These are phyloP conservation scores for Coelopa frigida DNA, from an alignment of 1,140 invertebrate genomes.

Conservation along the genomic window DNA sequence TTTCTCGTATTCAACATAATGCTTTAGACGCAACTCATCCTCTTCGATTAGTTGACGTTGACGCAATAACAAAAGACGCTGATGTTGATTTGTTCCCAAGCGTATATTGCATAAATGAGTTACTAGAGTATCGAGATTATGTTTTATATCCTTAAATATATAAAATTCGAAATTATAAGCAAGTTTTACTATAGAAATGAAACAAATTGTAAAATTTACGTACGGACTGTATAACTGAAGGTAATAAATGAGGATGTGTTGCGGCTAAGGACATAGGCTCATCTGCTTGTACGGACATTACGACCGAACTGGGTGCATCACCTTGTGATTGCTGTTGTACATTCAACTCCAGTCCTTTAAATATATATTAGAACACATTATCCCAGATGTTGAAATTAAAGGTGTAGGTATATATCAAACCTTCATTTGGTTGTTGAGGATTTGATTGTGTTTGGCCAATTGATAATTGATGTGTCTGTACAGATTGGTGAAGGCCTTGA, in stretches of 20 bases:
- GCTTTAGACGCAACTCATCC: constrained; percentile 41
- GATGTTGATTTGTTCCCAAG: constrained; percentile 41
- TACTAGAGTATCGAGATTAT: constrained; percentile 40
- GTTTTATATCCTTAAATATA: constrained; percentile 36
- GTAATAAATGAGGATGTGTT: constrained; percentile 39
- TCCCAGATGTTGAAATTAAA: too few relatives aligned
- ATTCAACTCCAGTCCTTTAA: too few relatives aligned
- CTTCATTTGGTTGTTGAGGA: too few relatives aligned
- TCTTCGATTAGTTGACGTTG: constrained; percentile 44
- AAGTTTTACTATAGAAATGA: not conserved
- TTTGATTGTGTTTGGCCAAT: too few relatives aligned
- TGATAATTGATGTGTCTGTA: too few relatives aligned
- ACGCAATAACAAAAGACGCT: constrained; percentile 36
- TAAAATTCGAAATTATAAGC: not conserved
- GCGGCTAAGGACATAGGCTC: constrained; percentile 40
- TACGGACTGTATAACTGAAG: constrained; percentile 42
- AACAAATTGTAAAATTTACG: constrained; percentile 2
- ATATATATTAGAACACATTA: too few relatives aligned
- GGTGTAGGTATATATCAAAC: too few relatives aligned
- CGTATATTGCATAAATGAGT: constrained; percentile 40
- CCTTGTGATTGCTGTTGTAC: too few relatives aligned
- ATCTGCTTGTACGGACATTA: constrained; percentile 21
- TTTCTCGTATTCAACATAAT: constrained; percentile 44
- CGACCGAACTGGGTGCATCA: not conserved
- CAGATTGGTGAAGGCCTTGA: too few relatives aligned